A percentile compares a stretch with the other conserved stretches of the same genome.
Conservation (phyloP, 1,140 invertebrate genomes). For the Venturia canescens region DNA sequence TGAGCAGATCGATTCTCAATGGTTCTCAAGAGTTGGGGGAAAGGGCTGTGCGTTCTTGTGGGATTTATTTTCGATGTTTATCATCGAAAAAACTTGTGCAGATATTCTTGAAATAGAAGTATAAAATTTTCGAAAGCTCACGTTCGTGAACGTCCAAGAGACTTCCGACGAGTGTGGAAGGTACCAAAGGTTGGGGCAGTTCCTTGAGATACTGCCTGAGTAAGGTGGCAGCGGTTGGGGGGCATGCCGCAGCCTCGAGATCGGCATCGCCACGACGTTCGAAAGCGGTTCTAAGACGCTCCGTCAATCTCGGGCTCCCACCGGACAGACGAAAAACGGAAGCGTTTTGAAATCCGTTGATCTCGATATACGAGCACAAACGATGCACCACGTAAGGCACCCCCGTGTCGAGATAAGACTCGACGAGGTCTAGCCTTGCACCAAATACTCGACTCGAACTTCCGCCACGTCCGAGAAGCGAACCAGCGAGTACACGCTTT, state of each 20-base stretch:
- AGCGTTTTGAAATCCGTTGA: slow-evolving; percentile 71
- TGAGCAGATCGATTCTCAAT: no score
- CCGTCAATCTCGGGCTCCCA: slow-evolving; percentile 72
- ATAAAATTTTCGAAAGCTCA: not conserved
- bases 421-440: slow-evolving; percentile 67
- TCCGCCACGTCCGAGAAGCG: slow-evolving; percentile 67
- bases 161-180: slow-evolving; percentile 69
- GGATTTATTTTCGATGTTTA: no score
- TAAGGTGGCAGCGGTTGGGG: slow-evolving; percentile 74
- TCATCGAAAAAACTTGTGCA: no score
- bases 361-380: slow-evolving; percentile 75
- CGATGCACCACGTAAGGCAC: slow-evolving; percentile 74
- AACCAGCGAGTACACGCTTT: slow-evolving; percentile 72
- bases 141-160: slow-evolving; percentile 61
- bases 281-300: slow-evolving; percentile 72
- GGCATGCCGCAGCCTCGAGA: slow-evolving; percentile 73
- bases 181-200: slow-evolving; percentile 75
- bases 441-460: slow-evolving; percentile 69
- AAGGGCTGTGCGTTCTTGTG: no score
- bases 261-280: slow-evolving; percentile 77
- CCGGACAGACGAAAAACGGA: slow-evolving; percentile 73
- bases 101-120: no score
- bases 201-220: slow-evolving; percentile 77
- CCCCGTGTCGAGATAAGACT: slow-evolving; percentile 70
- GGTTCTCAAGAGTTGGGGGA: no score